These are phyloP conservation scores for Zhuqinia jingwanae DNA, from an alignment of 2,888 invertebrate species.

Conservation along the genomic window DNA sequence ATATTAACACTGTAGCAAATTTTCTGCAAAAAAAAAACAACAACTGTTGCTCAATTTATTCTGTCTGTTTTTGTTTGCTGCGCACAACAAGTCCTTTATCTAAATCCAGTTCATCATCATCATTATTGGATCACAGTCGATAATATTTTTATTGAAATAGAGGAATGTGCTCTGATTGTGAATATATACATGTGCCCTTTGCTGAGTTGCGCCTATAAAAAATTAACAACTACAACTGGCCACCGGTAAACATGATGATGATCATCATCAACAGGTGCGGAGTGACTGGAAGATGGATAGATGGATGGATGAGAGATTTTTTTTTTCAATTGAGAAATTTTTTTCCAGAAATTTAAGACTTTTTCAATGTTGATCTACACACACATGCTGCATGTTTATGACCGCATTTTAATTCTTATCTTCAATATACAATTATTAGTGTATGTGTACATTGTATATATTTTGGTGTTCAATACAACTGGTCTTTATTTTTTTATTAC, in stretches of 20 bases:
- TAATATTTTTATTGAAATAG: conserved; percentile 6
- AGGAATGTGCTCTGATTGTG: conserved; percentile 7
- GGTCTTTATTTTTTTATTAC: background rate
- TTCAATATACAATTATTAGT: too few species aligned
- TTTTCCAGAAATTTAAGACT: background rate
- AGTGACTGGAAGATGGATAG: conserved; percentile 5
- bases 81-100: background rate
- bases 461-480: background rate
- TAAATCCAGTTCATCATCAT: conserved; percentile 36
- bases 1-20: conserved; percentile 32
- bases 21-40: conserved; percentile 5
- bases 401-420: background rate
- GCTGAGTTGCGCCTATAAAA: background rate
- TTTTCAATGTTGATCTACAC: background rate
- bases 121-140: background rate
- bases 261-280: conserved; percentile 6
- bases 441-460: background rate
- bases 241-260: background rate
- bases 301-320: conserved; percentile 13
- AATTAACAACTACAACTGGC: background rate
- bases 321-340: background rate
- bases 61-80: background rate
- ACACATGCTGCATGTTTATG: conserved; percentile 5
- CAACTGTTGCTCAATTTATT: conserved; percentile 25
- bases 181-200: conserved; percentile 18